phyloP scores from a whole-genome alignment of 2,888 invertebrate species.

The Caenorhabditis angaria region DNA sequence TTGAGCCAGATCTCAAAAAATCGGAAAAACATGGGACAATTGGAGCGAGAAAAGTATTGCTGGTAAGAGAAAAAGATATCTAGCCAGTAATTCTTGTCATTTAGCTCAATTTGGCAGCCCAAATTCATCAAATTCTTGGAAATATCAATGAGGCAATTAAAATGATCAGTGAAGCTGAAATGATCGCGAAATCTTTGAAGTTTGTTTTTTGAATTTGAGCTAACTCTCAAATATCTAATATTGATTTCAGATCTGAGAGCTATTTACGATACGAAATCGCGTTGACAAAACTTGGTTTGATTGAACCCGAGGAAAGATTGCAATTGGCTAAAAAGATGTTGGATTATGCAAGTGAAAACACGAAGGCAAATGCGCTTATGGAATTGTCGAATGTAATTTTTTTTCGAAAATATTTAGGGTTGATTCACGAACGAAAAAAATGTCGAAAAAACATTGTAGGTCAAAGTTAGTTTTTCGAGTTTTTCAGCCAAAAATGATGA shows the following conservation, averaged over 20 bases:
- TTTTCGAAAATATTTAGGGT: not conserved
- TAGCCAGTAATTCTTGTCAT: not conserved
- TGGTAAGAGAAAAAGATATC: conserved; percentile 13
- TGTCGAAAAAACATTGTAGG: too few relatives aligned
- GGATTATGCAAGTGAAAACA: conserved; percentile 23
- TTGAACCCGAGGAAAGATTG: conserved; percentile 3
- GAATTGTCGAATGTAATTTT: conserved; percentile 30
- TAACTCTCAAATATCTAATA: not conserved
- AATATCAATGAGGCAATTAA: conserved; percentile 12
- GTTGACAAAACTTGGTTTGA: conserved; percentile 15
- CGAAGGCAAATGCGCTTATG: conserved; percentile 17
- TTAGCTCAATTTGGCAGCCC: conserved; percentile 21
- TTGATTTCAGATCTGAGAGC: conserved; percentile 17
- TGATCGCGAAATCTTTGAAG: not conserved
- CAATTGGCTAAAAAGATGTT: conserved; percentile 22
- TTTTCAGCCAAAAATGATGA: too few relatives aligned
- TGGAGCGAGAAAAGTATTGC: conserved; percentile 4
- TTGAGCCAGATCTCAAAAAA: conserved; percentile 3
- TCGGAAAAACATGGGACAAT: conserved; percentile 6
- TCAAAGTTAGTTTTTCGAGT: too few relatives aligned
- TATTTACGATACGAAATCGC: conserved; percentile 18
- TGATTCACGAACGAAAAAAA: not conserved
- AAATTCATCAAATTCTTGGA: conserved; percentile 13
- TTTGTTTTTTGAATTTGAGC: too few relatives aligned
- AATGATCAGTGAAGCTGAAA: conserved; percentile 12